Evolutionary conservation across 2,888 invertebrate genomes (phyloP).

Genomic region (Andrena trimmerana): DNA sequence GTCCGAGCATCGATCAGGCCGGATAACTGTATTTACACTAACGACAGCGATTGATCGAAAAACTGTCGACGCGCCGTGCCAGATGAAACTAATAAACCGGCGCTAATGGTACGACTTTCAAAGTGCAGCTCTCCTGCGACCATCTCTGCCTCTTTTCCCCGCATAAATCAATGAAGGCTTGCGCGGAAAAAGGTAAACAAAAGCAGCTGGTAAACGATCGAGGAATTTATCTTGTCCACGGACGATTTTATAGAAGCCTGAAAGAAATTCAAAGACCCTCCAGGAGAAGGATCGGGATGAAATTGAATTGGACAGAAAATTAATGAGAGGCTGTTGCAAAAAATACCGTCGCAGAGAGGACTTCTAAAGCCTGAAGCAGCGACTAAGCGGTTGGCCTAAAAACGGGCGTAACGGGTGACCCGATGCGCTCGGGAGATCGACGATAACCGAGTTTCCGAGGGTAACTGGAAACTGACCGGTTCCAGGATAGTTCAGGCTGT

Average conservation of each 20-base stretch:
- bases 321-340: neutral
- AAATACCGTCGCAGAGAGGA: neutral
- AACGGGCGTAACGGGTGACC: constrained; percentile 14
- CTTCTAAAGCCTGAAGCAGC: neutral
- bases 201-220: neutral
- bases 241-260: neutral
- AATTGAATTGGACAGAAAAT: neutral
- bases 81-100: constrained; percentile 54
- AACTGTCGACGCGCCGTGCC: constrained; percentile 29
- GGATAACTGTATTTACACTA: constrained; percentile 59
- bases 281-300: neutral
- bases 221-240: neutral
- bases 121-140: neutral
- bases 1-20: constrained; percentile 57
- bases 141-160: neutral
- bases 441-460: neutral
- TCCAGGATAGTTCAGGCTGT: neutral
- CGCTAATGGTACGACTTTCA: neutral
- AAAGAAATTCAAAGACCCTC: neutral
- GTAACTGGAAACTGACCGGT: constrained; percentile 38
- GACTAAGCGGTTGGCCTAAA: neutral
- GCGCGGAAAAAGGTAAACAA: neutral
- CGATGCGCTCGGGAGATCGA: neutral
- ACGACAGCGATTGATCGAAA: constrained; percentile 53
- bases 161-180: neutral